Evolutionary conservation across 2,888 invertebrate species (phyloP), one percentile per base, ranked within the genome.

Genomic region (Phalera bucephala): DNA sequence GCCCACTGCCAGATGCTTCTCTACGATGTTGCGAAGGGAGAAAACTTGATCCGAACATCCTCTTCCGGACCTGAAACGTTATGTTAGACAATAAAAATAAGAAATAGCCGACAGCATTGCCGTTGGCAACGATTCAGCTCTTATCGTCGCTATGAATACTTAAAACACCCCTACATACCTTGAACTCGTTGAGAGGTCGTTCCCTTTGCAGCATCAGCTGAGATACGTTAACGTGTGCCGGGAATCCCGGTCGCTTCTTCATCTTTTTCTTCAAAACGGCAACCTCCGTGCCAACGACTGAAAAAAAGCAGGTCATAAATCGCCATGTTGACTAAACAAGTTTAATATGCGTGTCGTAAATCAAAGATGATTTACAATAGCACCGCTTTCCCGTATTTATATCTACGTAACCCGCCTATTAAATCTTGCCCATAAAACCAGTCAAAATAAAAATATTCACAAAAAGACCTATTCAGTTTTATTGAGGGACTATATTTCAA

Each of bases 151-250:
- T 67, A 75, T 80, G 79, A 80, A 75, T 72, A 71, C 52, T 66
- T 67, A 67, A 72, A 53, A 41, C 31, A 25, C 28, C 13, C 25
- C 9, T 45, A 43, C 67, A 42, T 80, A 87, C 89, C 83, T 77
- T 91, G 73, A 72, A 88, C 73, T 81, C 92, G 82, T 63, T 87
- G 75, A 72, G 83, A 53, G 92, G 72, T 68, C 91, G 91, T 68
- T 93, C 93, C 58, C 92, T 88, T 64, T 93, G 93, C 45, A 92
- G 92, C 83, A 93, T 85, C 58, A 94, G 80, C 75, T 93, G 93
- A 35, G 93, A 92, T 37, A 93, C 92, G 54, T 92, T 91, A 64
- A 92, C 91, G 47, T 92, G 93, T 39, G 91, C 82, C 70, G 91
- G 90, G 52, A 91, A 90, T 41, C 91, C 88, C 28, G 91, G 81